These are phyloP conservation scores for Orius laevigatus DNA, from an alignment of 1,140 invertebrate genomes.

Conservation along the genomic window DNA sequence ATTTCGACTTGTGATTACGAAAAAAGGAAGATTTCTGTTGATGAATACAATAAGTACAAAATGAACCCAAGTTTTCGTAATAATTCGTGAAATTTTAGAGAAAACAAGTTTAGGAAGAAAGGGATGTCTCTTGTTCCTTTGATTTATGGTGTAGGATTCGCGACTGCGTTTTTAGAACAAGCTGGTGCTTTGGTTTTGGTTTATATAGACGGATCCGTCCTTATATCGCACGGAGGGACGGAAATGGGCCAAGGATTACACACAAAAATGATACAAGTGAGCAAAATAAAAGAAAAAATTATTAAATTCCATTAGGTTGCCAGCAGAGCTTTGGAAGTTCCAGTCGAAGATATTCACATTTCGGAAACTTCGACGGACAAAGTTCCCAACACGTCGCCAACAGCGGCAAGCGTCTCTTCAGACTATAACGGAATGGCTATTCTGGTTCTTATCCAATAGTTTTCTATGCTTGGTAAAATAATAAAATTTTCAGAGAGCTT, in stretches of 20 bases:
- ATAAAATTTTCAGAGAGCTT: constrained; percentile 50
- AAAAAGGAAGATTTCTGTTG: constrained; percentile 38
- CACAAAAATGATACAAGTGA: constrained; percentile 90
- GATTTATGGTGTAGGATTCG: constrained; percentile 81
- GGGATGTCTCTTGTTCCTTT: constrained; percentile 76
- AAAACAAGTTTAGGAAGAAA: constrained; percentile 73
- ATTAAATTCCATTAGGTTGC: no score
- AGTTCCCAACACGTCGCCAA: constrained; percentile 84
- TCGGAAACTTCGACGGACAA: constrained; percentile 81
- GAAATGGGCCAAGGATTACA: constrained; percentile 95
- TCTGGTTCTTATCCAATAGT: constrained; percentile 38
- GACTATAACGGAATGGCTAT: constrained; percentile 94
- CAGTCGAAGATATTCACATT: constrained; percentile 65
- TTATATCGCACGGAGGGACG: constrained; percentile 75
- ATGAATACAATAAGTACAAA: constrained; percentile 64
- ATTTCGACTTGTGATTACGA: constrained; percentile 45
- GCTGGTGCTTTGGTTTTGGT: constrained; percentile 71
- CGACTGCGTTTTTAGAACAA: constrained; percentile 67
- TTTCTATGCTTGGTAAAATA: no score
- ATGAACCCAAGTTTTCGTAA: no score
- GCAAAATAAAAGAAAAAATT: no score
- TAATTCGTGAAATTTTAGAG: constrained; percentile 32
- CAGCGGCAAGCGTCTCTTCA: constrained; percentile 78
- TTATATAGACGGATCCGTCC: constrained; percentile 80
- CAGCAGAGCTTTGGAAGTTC: constrained; percentile 52